A percentile compares a stretch with the other conserved stretches of the same genome.
phyloP scores from a whole-genome alignment of 2,113 vertebrate species.

The Halcyon malimbica region DNA sequence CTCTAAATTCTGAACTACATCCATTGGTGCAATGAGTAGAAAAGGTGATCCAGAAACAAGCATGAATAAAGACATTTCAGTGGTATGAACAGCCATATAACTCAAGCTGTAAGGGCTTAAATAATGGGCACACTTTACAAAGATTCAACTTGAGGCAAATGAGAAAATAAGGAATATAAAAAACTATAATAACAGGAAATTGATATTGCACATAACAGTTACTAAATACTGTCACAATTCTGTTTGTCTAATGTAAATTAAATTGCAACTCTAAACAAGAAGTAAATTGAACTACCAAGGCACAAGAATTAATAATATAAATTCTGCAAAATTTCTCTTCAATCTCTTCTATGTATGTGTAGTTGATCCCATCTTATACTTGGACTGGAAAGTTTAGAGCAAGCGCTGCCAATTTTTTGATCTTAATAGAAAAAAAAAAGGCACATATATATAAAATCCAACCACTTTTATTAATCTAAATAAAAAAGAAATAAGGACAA shows the following conservation, averaged over 20 bases:
- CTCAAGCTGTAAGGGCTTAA: not conserved
- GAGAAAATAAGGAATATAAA: not conserved
- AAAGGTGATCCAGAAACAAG: not conserved
- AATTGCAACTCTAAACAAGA: not conserved
- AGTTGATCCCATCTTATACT: not conserved
- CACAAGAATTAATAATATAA: not conserved
- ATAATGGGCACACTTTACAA: not conserved
- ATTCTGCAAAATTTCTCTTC: not conserved
- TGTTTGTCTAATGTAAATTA: not conserved
- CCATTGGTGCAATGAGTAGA: fast-evolving
- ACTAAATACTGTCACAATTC: not conserved
- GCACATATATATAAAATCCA: not conserved
- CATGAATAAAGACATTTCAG: not conserved
- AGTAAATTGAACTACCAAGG: not conserved
- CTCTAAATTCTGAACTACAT: not conserved
- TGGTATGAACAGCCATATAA: not conserved
- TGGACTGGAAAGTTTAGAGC: not conserved
- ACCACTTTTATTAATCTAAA: not conserved
- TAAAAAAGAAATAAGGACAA: not conserved
- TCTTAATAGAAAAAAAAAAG: not conserved
- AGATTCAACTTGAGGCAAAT: not conserved
- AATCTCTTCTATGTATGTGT: not conserved
- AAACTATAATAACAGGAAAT: not conserved
- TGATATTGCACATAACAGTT: not conserved
- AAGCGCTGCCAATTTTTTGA: not conserved